These are phyloP conservation scores for Zele albiditarsus DNA, from an alignment of 2,888 invertebrate species.

Conservation along the genomic window DNA sequence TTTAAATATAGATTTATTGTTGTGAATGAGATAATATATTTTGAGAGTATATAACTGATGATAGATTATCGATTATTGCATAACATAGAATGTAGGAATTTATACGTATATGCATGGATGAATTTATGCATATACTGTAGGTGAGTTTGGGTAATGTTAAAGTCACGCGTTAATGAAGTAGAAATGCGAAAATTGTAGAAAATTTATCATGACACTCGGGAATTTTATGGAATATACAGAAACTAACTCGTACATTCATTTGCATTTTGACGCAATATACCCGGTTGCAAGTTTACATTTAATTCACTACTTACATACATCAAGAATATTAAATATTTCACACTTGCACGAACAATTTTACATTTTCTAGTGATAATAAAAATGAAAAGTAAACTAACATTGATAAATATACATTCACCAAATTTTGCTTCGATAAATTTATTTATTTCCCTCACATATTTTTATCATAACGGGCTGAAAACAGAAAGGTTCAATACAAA, in stretches of 20 bases:
- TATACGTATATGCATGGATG: not conserved
- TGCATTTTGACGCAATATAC: conserved; percentile 36
- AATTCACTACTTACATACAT: conserved; percentile 34
- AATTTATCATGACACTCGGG: conserved; percentile 38
- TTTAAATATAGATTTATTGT: no score
- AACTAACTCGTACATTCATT: conserved; percentile 30
- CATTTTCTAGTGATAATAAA: not conserved
- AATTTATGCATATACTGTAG: not conserved
- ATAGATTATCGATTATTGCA: not conserved
- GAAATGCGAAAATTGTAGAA: conserved; percentile 48
- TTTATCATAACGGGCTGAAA: no score
- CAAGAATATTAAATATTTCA: conserved; percentile 25
- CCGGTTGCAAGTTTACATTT: conserved; percentile 22
- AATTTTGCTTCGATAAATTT: no score
- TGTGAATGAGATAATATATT: not conserved
- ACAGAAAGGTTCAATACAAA: not conserved
- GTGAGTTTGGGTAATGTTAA: conserved; percentile 22
- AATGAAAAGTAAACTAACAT: no score
- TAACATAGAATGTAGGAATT: not conserved
- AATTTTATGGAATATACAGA: conserved; percentile 39
- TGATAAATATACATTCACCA: no score
- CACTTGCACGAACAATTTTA: not conserved
- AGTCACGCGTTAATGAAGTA: conserved; percentile 59
- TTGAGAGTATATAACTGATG: not conserved
- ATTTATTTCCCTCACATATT: no score